Evolutionary conservation across 2,888 invertebrate genomes (phyloP).

Genomic region (Plebejus argus): DNA sequence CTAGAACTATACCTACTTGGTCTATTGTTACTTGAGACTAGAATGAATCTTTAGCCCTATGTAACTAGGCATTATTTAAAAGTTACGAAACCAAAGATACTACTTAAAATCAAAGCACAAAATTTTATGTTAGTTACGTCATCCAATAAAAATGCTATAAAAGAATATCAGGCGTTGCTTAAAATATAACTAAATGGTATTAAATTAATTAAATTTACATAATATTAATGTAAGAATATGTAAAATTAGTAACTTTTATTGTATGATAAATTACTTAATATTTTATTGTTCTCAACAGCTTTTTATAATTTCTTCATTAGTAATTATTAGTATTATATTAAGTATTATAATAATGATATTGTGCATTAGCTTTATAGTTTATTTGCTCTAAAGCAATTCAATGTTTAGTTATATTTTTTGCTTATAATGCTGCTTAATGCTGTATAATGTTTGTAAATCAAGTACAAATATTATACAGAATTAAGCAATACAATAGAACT

Average conservation of each 20-base stretch:
- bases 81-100: background rate
- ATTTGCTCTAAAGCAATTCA: too few species aligned
- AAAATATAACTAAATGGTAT: background rate
- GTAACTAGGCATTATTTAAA: background rate
- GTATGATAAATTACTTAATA: slow-evolving; percentile 7
- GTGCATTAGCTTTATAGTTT: too few species aligned
- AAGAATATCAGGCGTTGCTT: slow-evolving; percentile 24
- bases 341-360: background rate
- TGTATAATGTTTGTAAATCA: too few species aligned
- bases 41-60: background rate
- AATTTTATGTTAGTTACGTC: slow-evolving; percentile 3
- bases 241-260: background rate
- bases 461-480: too few species aligned
- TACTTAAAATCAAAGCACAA: background rate
- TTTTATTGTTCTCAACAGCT: background rate
- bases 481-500: too few species aligned
- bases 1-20: too few species aligned
- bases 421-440: too few species aligned
- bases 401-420: too few species aligned
- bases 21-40: background rate
- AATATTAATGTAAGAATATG: background rate
- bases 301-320: slow-evolving; percentile 4
- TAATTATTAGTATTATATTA: background rate
- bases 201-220: slow-evolving; percentile 6
- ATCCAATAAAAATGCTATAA: slow-evolving; percentile 26